A percentile compares a stretch with the other conserved stretches of the same genome.
phyloP scores from a whole-genome alignment of 2,888 invertebrate species.

The Galerucella nymphaeae region DNA sequence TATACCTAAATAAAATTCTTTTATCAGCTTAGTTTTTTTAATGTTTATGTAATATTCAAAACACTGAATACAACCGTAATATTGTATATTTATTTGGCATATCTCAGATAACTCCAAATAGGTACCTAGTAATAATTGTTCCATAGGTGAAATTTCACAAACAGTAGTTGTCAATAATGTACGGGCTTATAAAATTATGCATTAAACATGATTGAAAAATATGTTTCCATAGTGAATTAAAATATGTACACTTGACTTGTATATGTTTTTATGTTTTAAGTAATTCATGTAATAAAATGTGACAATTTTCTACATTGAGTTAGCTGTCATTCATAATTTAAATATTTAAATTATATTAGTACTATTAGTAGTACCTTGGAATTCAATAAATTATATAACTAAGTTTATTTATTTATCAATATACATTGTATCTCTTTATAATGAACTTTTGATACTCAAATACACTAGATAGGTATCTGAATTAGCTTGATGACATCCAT shows the following conservation, averaged over 20 bases:
- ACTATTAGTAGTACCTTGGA: no score
- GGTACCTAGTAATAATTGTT: no score
- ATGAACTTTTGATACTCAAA: no score
- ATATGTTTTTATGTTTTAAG: neutral
- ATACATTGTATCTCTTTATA: no score
- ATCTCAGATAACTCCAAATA: neutral
- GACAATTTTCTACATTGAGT: neutral
- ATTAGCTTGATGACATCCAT: no score
- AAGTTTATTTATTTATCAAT: no score
- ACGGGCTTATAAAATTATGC: neutral
- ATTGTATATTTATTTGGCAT: neutral
- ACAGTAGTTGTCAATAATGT: neutral
- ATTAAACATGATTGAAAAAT: neutral
- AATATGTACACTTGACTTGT: no score
- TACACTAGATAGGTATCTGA: no score
- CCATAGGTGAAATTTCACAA: neutral
- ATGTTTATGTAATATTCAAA: neutral
- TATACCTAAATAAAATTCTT: slow-evolving; percentile 33
- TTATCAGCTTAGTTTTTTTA: slow-evolving; percentile 14
- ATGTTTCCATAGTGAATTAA: neutral
- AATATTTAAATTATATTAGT: neutral
- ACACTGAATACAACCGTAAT: neutral
- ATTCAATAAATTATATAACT: no score
- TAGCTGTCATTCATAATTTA: neutral
- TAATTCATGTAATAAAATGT: neutral